Evolutionary conservation across 1,140 invertebrate genomes (phyloP).

Genomic region (Eumeta japonica): DNA sequence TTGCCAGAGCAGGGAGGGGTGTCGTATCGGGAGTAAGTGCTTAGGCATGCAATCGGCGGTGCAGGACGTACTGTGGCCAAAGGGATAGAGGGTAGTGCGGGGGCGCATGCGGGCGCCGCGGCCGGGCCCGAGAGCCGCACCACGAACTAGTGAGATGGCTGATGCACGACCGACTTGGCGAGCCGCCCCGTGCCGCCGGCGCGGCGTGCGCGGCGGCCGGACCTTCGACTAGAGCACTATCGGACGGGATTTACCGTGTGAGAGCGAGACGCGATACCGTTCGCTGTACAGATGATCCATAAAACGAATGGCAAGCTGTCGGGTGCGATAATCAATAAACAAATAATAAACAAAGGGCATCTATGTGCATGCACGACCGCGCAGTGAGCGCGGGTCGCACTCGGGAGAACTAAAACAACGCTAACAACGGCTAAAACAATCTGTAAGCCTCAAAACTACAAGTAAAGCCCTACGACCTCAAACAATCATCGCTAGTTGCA

Average conservation of each 20-base stretch:
- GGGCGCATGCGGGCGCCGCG: slow-evolving; percentile 9
- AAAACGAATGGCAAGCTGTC: slow-evolving; percentile 52
- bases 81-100: slow-evolving; percentile 9
- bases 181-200: too few relatives aligned
- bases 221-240: slow-evolving; percentile 30
- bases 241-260: slow-evolving; percentile 30
- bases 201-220: too few relatives aligned
- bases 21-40: slow-evolving; percentile 7
- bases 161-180: slow-evolving; percentile 50
- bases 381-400: slow-evolving; percentile 51
- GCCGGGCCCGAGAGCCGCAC: slow-evolving; percentile 24
- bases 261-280: slow-evolving; percentile 34
- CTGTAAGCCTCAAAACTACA: slow-evolving; percentile 62
- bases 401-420: slow-evolving; percentile 58
- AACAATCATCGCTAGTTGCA: slow-evolving; percentile 48
- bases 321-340: slow-evolving; percentile 46
- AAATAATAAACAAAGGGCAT: slow-evolving; percentile 51
- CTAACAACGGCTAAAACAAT: slow-evolving; percentile 59
- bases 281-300: slow-evolving; percentile 50
- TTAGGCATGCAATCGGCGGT: slow-evolving; percentile 6
- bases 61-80: slow-evolving; percentile 8
- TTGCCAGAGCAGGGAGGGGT: slow-evolving; percentile 3
- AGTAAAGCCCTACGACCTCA: slow-evolving; percentile 60
- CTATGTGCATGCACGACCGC: slow-evolving; percentile 53
- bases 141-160: slow-evolving; percentile 54